Evolutionary conservation across 2,113 vertebrate genomes (phyloP), one percentile per base, ranked within the genome.

Genomic region (Telmatochromis sp.): DNA sequence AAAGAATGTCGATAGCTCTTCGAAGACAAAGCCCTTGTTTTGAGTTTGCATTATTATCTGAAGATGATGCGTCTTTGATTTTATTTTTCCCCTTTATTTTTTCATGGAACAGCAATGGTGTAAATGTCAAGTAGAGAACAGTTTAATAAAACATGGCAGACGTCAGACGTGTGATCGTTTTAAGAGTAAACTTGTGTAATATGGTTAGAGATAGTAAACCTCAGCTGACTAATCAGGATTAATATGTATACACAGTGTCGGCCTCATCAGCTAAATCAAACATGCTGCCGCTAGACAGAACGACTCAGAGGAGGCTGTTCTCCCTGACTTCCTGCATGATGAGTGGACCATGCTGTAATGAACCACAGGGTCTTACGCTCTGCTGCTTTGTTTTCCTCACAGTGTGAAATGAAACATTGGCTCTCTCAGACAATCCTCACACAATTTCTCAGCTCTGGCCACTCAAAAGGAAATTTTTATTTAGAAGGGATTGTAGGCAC

Each of bases 381-480:
- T 71, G 75, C 86, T 89, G 91, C 91, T 87, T 90, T 94, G 87
- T 92, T 92, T 91, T 90, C 54, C 89, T 92, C 84, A 5, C 89
- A 89, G 88, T 83, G 82, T 84, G 90, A 89, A 88, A 81, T 85
- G 88, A 89, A 88, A 81, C 86, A 50, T 19, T 12, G 58, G 57
- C 85, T 85, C 79, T 26, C 81, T 63, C 83, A 81, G 35, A 85
- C 88, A 80, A 14, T 35, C 80, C 81, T 54, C 55, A 28, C 88
- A 89, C 86, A 87, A 82, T 81, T 85, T 84, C 40, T 65, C 12
- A 80, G 51, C 12, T 33, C 91, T 26, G 50, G 42, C 31, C 79
- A 47, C 82, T 45, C 42, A 42, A 23, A 21, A 11, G 47, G 42
- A 47, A 45, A 71, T 50, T 58, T 57, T 81, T 14, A 50, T 71